phyloP scores from a whole-genome alignment of 2,113 vertebrate species.

The Brachypteracias leptosomus region DNA sequence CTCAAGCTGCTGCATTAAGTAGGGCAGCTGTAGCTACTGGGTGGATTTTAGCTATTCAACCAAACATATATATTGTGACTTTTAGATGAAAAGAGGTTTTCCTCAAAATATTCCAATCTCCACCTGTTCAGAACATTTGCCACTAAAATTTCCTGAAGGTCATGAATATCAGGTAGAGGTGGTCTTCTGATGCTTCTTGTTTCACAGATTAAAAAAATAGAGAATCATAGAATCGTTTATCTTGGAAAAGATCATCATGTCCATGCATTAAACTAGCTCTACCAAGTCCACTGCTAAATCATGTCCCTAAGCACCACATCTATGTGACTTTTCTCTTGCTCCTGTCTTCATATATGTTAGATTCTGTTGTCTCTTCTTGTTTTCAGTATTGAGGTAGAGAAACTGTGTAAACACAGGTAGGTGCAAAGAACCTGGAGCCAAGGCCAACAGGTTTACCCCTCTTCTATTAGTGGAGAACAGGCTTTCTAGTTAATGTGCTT shows the following conservation, averaged over 20 bases:
- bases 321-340: not conserved
- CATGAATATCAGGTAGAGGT: not conserved
- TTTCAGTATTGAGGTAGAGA: not conserved
- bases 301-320: not conserved
- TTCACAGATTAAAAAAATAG: not conserved
- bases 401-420: accelerated
- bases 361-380: not conserved
- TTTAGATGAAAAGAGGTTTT: not conserved
- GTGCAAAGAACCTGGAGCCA: not conserved
- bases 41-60: not conserved
- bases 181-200: not conserved
- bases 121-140: not conserved
- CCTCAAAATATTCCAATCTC: not conserved
- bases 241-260: no score
- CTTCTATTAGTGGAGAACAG: not conserved
- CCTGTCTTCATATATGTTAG: not conserved
- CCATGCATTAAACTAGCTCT: no score
- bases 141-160: not conserved
- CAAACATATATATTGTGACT: accelerated
- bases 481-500: not conserved
- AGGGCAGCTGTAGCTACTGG: not conserved
- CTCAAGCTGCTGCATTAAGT: not conserved
- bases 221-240: no score
- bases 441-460: not conserved
- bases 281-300: no score